Conservation (phyloP, 2,888 invertebrate species). For the Metacarcinus magister region DNA sequence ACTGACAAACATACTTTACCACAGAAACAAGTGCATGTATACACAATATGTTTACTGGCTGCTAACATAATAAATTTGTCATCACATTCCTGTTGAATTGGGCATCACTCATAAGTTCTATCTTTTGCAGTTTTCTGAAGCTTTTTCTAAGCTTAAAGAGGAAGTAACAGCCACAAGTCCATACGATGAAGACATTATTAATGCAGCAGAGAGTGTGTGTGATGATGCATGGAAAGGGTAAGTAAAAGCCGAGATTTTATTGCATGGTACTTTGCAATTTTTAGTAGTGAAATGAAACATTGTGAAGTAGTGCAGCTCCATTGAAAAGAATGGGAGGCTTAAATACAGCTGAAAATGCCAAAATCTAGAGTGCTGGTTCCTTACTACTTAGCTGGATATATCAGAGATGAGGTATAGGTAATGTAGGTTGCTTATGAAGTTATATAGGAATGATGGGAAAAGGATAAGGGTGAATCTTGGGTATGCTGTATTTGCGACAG, state of each 20-base stretch:
- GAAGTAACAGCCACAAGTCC: slow-evolving; percentile 17
- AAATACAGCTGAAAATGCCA: neutral
- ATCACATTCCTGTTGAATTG: too few species aligned
- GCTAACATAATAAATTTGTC: too few species aligned
- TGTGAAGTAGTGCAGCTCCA: neutral
- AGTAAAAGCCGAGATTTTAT: neutral
- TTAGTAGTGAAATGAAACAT: neutral
- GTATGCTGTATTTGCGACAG: too few species aligned
- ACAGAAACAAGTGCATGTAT: too few species aligned
- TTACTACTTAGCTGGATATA: neutral
- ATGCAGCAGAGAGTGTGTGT: slow-evolving; percentile 78
- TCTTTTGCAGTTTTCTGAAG: slow-evolving; percentile 55
- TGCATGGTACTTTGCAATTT: neutral
- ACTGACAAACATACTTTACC: too few species aligned
- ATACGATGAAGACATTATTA: slow-evolving; percentile 77
- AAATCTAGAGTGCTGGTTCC: neutral
- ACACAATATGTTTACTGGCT: too few species aligned
- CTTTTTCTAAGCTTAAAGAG: slow-evolving; percentile 70
- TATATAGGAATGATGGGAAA: too few species aligned
- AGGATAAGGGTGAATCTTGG: too few species aligned
- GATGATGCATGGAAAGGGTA: slow-evolving; percentile 80
- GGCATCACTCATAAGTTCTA: too few species aligned
- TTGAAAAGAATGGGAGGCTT: neutral
- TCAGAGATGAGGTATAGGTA: neutral
- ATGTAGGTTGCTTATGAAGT: neutral